Evolutionary conservation across 2,888 invertebrate genomes (phyloP).

Genomic region (Teinopalpus imperialis): DNA sequence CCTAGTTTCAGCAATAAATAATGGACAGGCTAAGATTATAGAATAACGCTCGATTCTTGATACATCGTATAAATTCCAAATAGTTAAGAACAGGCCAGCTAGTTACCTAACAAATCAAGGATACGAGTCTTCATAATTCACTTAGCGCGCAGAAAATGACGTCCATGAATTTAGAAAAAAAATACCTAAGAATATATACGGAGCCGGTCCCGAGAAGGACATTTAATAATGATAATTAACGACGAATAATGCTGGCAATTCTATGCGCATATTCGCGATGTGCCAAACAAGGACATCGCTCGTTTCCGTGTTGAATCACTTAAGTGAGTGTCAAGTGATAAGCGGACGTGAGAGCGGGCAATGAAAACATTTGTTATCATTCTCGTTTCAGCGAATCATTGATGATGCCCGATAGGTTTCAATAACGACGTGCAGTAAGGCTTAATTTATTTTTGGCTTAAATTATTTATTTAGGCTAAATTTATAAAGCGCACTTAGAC

Average conservation of each 20-base stretch:
- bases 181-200: constrained; percentile 31
- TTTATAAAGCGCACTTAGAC: no score
- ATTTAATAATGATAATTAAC: constrained; percentile 68
- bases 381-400: no score
- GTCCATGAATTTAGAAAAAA: constrained; percentile 42
- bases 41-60: no score
- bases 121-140: constrained; percentile 27
- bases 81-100: background rate
- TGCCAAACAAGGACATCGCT: constrained; percentile 70
- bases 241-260: constrained; percentile 63
- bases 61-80: no score
- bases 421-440: no score
- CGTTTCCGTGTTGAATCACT: constrained; percentile 76
- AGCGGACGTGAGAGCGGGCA: constrained; percentile 13
- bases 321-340: constrained; percentile 35
- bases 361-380: no score
- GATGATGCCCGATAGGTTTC: no score
- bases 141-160: constrained; percentile 35
- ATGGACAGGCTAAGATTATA: no score
- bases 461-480: no score
- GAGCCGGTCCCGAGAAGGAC: constrained; percentile 48
- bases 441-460: no score
- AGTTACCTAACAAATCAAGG: constrained; percentile 24
- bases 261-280: constrained; percentile 67
- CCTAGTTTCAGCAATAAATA: no score